Conservation (phyloP, 2,888 invertebrate genomes). For the Baccha elongata region DNA sequence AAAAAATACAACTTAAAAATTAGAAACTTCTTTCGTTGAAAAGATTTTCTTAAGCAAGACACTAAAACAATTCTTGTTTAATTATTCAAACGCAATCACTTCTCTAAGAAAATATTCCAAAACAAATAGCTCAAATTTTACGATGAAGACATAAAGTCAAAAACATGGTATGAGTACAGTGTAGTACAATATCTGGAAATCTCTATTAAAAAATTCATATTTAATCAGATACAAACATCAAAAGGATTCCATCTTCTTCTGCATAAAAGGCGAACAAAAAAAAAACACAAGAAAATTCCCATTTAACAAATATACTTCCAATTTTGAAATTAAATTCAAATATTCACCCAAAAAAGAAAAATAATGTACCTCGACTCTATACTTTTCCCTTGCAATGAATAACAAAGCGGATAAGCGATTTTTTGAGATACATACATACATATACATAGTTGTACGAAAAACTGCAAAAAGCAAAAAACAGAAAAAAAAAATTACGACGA, state of each 20-base stretch:
- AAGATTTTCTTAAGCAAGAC: no score
- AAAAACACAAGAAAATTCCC: slow-evolving; percentile 1
- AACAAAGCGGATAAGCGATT: slow-evolving; percentile 54
- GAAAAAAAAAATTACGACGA: slow-evolving; percentile 9
- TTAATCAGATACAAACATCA: slow-evolving; percentile 21
- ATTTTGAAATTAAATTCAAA: slow-evolving; percentile 46
- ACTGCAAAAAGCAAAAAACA: background rate
- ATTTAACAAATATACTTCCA: slow-evolving; percentile 41
- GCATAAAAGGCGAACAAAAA: background rate
- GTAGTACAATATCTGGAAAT: no score
- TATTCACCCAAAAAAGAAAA: slow-evolving; percentile 34
- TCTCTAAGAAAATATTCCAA: no score
- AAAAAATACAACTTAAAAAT: no score
- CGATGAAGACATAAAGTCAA: no score
- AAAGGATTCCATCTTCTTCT: slow-evolving; percentile 9
- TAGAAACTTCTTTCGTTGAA: no score
- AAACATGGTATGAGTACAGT: no score
- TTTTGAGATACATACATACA: slow-evolving; percentile 8
- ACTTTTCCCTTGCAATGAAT: slow-evolving; percentile 23
- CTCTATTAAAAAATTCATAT: slow-evolving; percentile 36
- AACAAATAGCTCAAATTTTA: no score
- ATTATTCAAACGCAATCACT: no score
- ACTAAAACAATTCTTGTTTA: no score
- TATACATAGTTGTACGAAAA: background rate
- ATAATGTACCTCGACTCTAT: background rate